Base-by-base conservation (phyloP, 1,140 invertebrate genomes). In the Calliopsis andreniformis region DNA sequence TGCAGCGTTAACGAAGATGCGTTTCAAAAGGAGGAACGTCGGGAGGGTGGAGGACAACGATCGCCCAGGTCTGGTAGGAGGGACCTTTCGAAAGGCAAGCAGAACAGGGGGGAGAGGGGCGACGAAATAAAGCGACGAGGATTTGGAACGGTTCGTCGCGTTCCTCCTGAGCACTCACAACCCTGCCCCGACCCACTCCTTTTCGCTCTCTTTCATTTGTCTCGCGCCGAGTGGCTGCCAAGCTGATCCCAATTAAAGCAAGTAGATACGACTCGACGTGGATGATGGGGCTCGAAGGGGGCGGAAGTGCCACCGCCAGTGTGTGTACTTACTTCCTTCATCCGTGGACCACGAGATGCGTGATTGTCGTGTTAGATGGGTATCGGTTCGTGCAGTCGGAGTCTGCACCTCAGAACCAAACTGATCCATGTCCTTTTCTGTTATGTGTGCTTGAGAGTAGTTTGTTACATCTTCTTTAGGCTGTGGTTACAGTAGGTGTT, bases 161-260 rank as follows among this genome's bases (percentile, higher is more conserved):
- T 82, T 75, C 71, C 71, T 71, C 69, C 63, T 25, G 72, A 66
- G 70, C 25, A 78, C 76, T 80, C 61, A 14, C 18, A 28, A 20
- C 64, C 73, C 56, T 58, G 53, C 56, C 55, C 18, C 30, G 20
- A 16, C 56, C 14, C 20, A 49, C 58, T 58, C 28, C 39, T 59
- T 71, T 61, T 59, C 73, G 39, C 71, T 83, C 82, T 79, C 84
- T 87, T 87, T 86, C 86, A 86, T 88, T 88, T 88, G 80, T 87
- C 85, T 86, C 80, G 78, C 77, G 70, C 75, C 82, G 86, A 88
- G 86, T 86, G 78, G 80, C 83, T 79, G 79, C 79, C 80, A 78
- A 82, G 77, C 84, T 82, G 87, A 87, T 88, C 86, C 86, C 84
- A 88, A 88, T 88, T 88, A 88, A 87, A 86, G 83, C 79, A 78